These are phyloP conservation scores for Mus caroli DNA, from an alignment of 2,797 vertebrate genomes.

Conservation along the genomic window DNA sequence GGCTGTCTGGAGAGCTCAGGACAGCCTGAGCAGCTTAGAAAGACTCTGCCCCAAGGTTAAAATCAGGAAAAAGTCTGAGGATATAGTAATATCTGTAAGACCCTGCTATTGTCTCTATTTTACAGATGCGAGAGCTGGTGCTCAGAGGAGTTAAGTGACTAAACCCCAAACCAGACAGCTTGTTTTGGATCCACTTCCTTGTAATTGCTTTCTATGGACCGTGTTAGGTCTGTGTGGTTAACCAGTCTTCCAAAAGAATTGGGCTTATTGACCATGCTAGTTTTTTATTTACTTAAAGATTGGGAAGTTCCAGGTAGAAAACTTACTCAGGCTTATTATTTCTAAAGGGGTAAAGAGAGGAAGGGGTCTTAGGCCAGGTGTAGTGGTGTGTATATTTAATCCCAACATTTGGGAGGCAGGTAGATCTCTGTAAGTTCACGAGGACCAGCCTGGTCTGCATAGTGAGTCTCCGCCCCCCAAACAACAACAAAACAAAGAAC, in stretches of 20 bases:
- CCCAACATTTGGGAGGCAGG: not conserved
- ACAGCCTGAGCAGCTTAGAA: not conserved
- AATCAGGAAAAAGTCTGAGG: not conserved
- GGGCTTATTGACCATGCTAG: conserved; percentile 30
- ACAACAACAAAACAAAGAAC: not conserved
- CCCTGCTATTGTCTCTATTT: not conserved
- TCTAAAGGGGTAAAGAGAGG: conserved; percentile 7
- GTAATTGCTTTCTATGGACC: not conserved
- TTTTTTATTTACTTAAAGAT: conserved; percentile 48
- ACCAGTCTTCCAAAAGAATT: not conserved
- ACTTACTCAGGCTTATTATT: conserved; percentile 36
- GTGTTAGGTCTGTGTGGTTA: not conserved
- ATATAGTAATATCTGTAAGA: not conserved
- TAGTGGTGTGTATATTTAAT: not conserved
- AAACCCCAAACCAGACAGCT: not conserved
- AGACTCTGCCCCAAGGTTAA: not conserved
- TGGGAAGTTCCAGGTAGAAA: conserved; percentile 42
- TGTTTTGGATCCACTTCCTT: conserved; percentile 22
- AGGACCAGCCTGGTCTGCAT: not conserved
- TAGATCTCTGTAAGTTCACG: not conserved
- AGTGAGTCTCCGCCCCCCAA: not conserved
- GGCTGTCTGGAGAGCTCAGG: not conserved
- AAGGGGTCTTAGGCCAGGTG: not conserved
- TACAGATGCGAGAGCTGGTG: not conserved
- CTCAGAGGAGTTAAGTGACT: conserved; percentile 3